Evolutionary conservation across 2,113 vertebrate genomes (phyloP).

Genomic region (pig (Sus scrofa)): T2T-Sscrofa CM000828.6:67268001-67268500

Average conservation of each 20-base stretch:
- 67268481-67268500: not conserved
- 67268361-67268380: not conserved
- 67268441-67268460: not conserved
- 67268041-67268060: not conserved
- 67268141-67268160: not conserved
- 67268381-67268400: not conserved
- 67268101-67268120: not conserved
- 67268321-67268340: accelerated
- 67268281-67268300: accelerated
- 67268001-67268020: not conserved
- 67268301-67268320: accelerated
- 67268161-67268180: not conserved
- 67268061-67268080: not conserved
- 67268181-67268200: not conserved
- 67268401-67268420: not conserved
- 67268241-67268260: not conserved
- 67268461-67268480: not conserved
- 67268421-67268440: not conserved
- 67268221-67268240: not conserved
- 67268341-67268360: not conserved
- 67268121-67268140: accelerated
- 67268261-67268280: not conserved
- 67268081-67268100: not conserved
- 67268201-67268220: not conserved
- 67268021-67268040: not conserved